Conservation (phyloP, 2,113 vertebrate species). For the Malurus alboscapulatus region DNA sequence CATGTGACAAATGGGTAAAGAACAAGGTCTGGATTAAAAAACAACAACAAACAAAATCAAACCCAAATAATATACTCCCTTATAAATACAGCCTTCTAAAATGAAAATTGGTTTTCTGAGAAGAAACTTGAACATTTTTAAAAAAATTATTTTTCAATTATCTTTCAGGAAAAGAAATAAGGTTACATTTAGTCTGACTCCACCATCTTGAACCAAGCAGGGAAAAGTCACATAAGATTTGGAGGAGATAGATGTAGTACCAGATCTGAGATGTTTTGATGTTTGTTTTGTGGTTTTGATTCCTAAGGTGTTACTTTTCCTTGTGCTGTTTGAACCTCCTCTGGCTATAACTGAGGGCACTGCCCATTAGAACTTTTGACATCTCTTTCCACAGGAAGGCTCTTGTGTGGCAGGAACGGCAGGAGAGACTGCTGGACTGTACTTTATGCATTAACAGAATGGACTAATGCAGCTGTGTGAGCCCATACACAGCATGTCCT, state of each 20-base stretch:
- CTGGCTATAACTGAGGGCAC: background rate
- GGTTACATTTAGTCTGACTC: background rate
- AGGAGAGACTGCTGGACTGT: background rate
- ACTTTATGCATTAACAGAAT: background rate
- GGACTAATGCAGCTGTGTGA: background rate
- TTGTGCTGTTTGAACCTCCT: background rate
- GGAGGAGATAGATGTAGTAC: background rate
- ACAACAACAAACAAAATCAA: background rate
- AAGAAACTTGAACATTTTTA: background rate
- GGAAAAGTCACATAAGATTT: background rate
- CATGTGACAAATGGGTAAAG: background rate
- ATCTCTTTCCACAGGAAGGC: background rate
- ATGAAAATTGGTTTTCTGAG: background rate
- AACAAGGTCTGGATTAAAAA: background rate
- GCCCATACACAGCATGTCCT: background rate
- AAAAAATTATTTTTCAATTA: background rate
- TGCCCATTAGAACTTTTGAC: background rate
- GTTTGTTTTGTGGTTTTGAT: background rate
- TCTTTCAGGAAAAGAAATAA: background rate
- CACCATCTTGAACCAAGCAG: background rate
- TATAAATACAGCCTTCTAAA: background rate
- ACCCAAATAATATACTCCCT: background rate
- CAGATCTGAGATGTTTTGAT: background rate
- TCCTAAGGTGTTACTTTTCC: background rate
- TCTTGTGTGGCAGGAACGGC: background rate